Evolutionary conservation across 2,113 vertebrate genomes (phyloP).

Genomic region (Octodon degus): DNA sequence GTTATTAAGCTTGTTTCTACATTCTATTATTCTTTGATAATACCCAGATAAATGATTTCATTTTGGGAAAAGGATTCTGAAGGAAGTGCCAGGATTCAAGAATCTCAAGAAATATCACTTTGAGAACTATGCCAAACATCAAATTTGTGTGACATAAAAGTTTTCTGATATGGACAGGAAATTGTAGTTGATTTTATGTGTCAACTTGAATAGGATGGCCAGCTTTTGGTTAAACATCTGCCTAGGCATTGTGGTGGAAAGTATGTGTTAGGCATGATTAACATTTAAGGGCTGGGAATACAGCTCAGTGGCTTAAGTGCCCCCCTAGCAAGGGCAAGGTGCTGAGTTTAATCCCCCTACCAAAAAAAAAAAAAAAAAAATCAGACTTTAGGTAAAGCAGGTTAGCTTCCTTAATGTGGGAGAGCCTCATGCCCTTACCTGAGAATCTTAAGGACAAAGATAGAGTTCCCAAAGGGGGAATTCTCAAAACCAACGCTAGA

Average conservation of each 20-base stretch:
- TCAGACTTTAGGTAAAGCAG: neutral
- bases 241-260: neutral
- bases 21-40: neutral
- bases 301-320: no score
- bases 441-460: no score
- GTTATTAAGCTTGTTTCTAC: neutral
- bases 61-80: constrained; percentile 24
- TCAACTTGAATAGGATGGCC: neutral
- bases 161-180: neutral
- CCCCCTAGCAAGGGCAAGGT: no score
- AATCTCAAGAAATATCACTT: neutral
- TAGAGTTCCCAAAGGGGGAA: neutral
- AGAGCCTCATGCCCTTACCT: no score
- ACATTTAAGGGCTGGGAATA: neutral
- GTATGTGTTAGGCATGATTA: neutral
- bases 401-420: neutral
- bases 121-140: constrained; percentile 18
- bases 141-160: neutral
- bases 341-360: no score
- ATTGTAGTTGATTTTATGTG: neutral
- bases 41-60: neutral
- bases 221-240: neutral
- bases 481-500: neutral
- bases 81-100: constrained; percentile 1
- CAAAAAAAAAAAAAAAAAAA: no score